Percentiles rank a stretch among this genome's conserved stretches.
Conservation (phyloP, 2,113 vertebrate species). For the Salvelinus sp. region DNA sequence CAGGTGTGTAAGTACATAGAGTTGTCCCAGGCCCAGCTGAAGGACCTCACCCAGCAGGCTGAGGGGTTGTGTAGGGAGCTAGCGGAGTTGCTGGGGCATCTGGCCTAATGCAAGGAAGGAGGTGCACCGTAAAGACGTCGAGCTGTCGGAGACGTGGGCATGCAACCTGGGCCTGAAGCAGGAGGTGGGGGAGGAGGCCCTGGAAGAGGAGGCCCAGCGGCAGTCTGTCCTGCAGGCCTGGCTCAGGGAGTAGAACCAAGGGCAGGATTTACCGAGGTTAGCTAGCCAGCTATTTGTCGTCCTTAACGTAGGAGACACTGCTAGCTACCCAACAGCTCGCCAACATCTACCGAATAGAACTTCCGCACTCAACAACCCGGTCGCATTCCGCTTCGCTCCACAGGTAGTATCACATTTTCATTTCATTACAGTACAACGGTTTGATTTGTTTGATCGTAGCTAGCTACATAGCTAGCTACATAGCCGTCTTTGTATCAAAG, state of each 20-base stretch:
- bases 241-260: slow-evolving; percentile 78
- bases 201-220: slow-evolving; percentile 76
- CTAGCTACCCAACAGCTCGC: no score
- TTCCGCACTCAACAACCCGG: no score
- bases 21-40: slow-evolving; percentile 78
- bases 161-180: slow-evolving; percentile 79
- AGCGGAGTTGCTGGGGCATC: slow-evolving; percentile 78
- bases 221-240: slow-evolving; percentile 71
- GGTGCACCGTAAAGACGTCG: slow-evolving; percentile 79
- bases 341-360: no score
- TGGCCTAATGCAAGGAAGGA: slow-evolving; percentile 86
- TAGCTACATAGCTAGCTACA: no score
- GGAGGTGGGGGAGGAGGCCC: slow-evolving; percentile 76
- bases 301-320: no score
- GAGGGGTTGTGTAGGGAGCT: slow-evolving; percentile 85
- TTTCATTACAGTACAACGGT: no score
- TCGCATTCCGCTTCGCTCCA: no score
- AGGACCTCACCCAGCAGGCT: slow-evolving; percentile 79
- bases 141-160: slow-evolving; percentile 77
- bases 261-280: no score
- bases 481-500: no score
- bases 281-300: no score
- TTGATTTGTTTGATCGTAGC: no score
- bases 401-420: no score
- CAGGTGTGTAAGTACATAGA: slow-evolving; percentile 85